Evolutionary conservation across 2,113 vertebrate species (phyloP).

Genomic region (Nyctereutes procyonoides): DNA sequence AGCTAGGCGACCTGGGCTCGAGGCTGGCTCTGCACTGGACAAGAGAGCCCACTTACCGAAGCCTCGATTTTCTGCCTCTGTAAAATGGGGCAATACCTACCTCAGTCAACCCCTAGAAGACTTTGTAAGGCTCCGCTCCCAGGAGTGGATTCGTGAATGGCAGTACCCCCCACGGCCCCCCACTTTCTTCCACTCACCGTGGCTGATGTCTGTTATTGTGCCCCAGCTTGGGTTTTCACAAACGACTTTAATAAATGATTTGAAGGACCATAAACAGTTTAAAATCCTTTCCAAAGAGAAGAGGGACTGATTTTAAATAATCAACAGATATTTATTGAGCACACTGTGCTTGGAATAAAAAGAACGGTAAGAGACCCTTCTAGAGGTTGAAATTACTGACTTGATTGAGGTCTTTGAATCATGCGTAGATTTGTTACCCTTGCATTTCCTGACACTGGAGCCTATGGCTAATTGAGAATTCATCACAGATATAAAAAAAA

Average conservation of each 20-base stretch:
- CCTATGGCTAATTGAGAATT: conserved; percentile 52
- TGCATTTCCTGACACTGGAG: conserved; percentile 17
- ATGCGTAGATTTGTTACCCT: neutral
- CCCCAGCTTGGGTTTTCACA: neutral
- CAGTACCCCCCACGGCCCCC: accelerated
- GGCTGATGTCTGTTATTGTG: neutral
- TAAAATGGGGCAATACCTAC: neutral
- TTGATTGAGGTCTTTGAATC: conserved; percentile 29
- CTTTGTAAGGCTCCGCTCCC: neutral
- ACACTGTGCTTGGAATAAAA: neutral
- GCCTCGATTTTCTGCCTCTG: neutral
- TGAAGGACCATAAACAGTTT: conserved; percentile 49
- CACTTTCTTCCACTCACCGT: neutral
- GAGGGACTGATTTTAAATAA: conserved; percentile 47
- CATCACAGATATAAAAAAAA: neutral
- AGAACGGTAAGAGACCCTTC: neutral
- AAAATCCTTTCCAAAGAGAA: conserved; percentile 13
- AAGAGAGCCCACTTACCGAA: neutral
- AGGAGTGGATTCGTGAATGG: neutral
- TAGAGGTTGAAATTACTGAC: neutral
- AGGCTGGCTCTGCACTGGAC: neutral
- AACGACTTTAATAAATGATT: neutral
- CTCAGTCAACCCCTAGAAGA: neutral
- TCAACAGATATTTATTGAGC: neutral
- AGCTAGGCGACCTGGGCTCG: neutral